Percentiles rank a stretch among this genome's conserved stretches.
These are phyloP conservation scores for Ormyrus pomaceus DNA, from an alignment of 2,888 invertebrate genomes.

Conservation along the genomic window DNA sequence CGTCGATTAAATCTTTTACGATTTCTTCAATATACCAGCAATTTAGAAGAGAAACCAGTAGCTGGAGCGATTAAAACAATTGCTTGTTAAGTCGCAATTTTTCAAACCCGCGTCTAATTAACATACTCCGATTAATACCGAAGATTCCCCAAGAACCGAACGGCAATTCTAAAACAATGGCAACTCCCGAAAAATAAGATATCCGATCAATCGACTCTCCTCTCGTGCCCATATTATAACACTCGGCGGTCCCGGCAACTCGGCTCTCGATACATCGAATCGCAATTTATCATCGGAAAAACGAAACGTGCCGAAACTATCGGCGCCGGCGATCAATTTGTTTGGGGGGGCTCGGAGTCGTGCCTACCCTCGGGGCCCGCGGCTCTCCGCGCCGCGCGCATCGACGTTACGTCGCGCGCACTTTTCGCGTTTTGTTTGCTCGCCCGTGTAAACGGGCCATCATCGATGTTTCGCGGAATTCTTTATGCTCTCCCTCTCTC, in stretches of 20 bases:
- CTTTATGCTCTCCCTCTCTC: too few species aligned
- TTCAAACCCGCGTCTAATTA: slow-evolving; percentile 15
- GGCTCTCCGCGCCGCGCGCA: not conserved
- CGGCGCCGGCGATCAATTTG: slow-evolving; percentile 50
- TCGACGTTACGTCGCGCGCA: not conserved
- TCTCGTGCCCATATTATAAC: too few species aligned
- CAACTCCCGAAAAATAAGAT: not conserved
- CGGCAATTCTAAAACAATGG: not conserved
- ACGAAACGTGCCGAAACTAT: slow-evolving; percentile 56
- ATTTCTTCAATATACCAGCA: not conserved
- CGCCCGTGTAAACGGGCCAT: too few species aligned
- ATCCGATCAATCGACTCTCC: too few species aligned
- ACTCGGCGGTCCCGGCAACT: too few species aligned
- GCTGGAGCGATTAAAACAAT: slow-evolving; percentile 3
- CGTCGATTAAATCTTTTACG: too few species aligned
- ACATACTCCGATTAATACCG: slow-evolving; percentile 9
- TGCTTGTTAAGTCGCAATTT: not conserved
- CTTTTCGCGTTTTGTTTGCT: slow-evolving; percentile 22
- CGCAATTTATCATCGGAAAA: slow-evolving; percentile 53
- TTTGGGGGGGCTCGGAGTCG: slow-evolving; percentile 23
- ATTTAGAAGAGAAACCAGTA: not conserved
- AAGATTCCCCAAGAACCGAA: not conserved
- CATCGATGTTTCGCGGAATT: too few species aligned
- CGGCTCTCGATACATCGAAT: not conserved
- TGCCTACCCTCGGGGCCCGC: slow-evolving; percentile 44